Evolutionary conservation across 2,888 invertebrate genomes (phyloP).

Genomic region (Macrosiphum euphorbiae): DNA sequence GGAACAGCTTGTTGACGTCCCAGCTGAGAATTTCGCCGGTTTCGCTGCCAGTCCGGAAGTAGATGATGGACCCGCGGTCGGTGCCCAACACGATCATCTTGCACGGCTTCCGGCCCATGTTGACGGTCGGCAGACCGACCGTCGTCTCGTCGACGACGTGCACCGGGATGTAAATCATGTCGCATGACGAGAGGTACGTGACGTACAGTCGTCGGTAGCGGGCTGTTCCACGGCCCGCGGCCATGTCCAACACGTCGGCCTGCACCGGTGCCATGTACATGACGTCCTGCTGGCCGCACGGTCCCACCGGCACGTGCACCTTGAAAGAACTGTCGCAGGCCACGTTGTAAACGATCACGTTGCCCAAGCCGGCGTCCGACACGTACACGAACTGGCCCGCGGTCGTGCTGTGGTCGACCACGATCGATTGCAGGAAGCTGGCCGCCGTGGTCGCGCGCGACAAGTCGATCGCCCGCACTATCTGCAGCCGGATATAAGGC

Average conservation of each 20-base stretch:
- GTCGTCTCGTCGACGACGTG: constrained; percentile 2
- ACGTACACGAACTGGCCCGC: constrained; percentile 46
- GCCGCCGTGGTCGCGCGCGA: constrained; percentile 11
- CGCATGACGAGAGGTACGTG: constrained; percentile 47
- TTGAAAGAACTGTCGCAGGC: constrained; percentile 48
- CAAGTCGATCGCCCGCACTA: constrained; percentile 43
- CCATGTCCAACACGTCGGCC: constrained; percentile 5
- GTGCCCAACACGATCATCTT: constrained; percentile 48
- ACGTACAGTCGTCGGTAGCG: constrained; percentile 45
- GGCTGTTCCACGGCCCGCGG: not conserved
- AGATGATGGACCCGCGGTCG: constrained; percentile 32
- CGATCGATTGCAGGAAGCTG: constrained; percentile 50
- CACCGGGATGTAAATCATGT: constrained; percentile 51
- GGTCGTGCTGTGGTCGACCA: constrained; percentile 31
- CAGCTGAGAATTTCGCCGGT: constrained; percentile 11
- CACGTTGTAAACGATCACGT: constrained; percentile 51
- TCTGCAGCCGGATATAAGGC: not conserved
- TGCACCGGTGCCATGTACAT: constrained; percentile 36
- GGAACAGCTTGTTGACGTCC: constrained; percentile 39
- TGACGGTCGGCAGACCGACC: constrained; percentile 14
- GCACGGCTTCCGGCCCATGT: constrained; percentile 48
- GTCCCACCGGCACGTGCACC: constrained; percentile 47
- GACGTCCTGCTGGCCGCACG: constrained; percentile 40
- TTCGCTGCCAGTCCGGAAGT: constrained; percentile 42
- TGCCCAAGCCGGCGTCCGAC: constrained; percentile 36